A percentile compares a stretch with the other conserved stretches of the same genome.
Evolutionary conservation across 2,113 vertebrate genomes (phyloP).

Genomic region (Dendropsophus ebraccatus): DNA sequence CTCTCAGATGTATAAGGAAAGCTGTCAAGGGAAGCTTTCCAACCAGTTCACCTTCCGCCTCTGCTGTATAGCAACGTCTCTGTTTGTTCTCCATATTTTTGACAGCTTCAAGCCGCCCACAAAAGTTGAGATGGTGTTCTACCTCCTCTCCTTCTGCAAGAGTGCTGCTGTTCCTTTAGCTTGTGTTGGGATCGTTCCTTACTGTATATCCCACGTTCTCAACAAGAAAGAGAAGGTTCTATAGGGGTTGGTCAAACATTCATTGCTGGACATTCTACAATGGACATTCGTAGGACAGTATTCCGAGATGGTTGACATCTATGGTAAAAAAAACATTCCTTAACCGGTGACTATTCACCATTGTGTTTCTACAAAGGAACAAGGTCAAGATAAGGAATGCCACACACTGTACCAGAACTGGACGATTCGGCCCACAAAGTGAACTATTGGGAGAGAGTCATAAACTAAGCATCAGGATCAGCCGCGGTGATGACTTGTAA

Average conservation of each 20-base stretch:
- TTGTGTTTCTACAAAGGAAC: neutral
- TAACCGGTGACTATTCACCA: neutral
- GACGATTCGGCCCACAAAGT: neutral
- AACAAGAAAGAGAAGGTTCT: conserved; percentile 70
- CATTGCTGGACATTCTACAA: neutral
- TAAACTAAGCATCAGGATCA: too few species aligned
- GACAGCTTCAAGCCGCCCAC: conserved; percentile 90
- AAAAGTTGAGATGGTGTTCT: conserved; percentile 83
- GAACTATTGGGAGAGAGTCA: too few species aligned
- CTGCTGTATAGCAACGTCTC: conserved; percentile 73
- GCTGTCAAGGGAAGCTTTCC: conserved; percentile 71
- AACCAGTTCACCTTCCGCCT: conserved; percentile 70
- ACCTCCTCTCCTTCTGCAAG: conserved; percentile 93
- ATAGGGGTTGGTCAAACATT: conserved; percentile 62
- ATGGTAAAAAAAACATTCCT: neutral
- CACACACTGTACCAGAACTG: neutral
- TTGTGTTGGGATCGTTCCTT: conserved; percentile 84
- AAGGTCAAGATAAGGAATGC: neutral
- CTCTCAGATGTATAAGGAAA: conserved; percentile 82
- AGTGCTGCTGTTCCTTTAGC: conserved; percentile 86
- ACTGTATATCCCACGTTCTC: conserved; percentile 78
- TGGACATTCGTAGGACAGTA: neutral
- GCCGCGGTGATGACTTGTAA: neutral
- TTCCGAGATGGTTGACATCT: neutral
- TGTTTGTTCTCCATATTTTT: conserved; percentile 87